Base-by-base conservation (phyloP, 2,888 invertebrate genomes). In the Chrysodeixis includens region DNA sequence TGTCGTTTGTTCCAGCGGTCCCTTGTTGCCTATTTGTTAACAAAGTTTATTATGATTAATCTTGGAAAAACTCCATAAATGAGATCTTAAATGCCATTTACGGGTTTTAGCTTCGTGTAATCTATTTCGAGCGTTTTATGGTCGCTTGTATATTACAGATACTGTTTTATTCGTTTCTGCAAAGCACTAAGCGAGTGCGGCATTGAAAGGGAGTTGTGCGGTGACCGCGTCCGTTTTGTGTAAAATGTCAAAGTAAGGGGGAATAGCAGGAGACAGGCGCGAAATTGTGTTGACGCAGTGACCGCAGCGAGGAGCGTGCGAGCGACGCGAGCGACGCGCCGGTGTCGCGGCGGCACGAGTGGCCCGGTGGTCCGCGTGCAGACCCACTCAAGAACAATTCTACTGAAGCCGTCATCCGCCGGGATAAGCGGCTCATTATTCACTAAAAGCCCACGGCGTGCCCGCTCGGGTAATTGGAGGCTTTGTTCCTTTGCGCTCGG, bases 371-470 rank as follows among this genome's bases (percentile, higher is more conserved):
- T 90, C 92, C 82, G 83, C 68, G 62, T 61, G 59, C 86, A 83
- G 86, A 81, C 89, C 89, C 88, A 90, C 91, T 92, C 90, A 85
- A 88, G 87, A 90, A 91, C 92, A 90, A 88, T 93, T 90, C 89
- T 86, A 92, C 90, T 90, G 91, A 89, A 91, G 88, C 90, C 92
- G 89, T 92, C 93, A 91, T 90, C 88, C 88, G 83, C 84, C 81
- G 88, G 92, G 91, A 92, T 93, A 94, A 94, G 92, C 93, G 90
- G 90, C 93, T 93, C 93, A 94, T 95, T 94, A 94, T 93, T 93
- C 93, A 93, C 93, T 93, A 93, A 94, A 94, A 93, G 93, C 93
- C 91, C 92, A 93, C 92, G 90, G 93, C 94, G 90, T 92, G 93
- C 93, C 88, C 88, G 91, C 89, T 88, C 87, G 88, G 92, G 90